Percentiles rank a stretch among this genome's conserved stretches.
Evolutionary conservation across 2,113 vertebrate genomes (phyloP).

Genomic region (Axis porcinus): DNA sequence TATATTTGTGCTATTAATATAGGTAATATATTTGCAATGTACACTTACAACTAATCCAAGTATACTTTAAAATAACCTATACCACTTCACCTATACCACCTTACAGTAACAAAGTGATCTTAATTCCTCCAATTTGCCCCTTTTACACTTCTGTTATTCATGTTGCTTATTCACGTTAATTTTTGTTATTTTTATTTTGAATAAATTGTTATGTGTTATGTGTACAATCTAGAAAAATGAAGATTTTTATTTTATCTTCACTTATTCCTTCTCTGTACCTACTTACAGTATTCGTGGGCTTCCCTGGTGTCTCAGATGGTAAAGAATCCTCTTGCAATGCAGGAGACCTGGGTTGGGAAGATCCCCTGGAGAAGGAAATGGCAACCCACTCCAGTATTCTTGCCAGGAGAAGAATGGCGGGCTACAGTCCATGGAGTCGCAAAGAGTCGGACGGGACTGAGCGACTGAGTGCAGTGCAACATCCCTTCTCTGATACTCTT

Average conservation of each 20-base stretch:
- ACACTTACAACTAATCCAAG: neutral
- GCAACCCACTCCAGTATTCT: neutral
- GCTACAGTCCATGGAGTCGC: neutral
- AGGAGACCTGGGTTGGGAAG: neutral
- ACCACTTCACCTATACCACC: neutral
- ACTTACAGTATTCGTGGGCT: neutral
- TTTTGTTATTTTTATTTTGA: neutral
- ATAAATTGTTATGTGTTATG: neutral
- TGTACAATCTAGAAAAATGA: neutral
- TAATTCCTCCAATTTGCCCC: neutral
- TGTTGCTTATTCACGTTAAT: neutral
- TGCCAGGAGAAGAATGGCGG: neutral
- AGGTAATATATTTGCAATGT: neutral
- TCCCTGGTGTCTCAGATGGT: neutral
- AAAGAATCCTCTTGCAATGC: neutral
- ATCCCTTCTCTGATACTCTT: neutral
- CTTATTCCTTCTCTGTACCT: neutral
- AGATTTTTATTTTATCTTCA: neutral
- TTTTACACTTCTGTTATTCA: neutral
- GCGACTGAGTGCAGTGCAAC: neutral
- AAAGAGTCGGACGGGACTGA: neutral
- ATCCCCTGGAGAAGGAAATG: neutral
- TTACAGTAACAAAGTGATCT: neutral
- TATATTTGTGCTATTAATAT: neutral
- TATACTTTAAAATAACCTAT: neutral